Evolutionary conservation across 2,797 vertebrate species (phyloP).

Genomic region (Balearica regulorum): DNA sequence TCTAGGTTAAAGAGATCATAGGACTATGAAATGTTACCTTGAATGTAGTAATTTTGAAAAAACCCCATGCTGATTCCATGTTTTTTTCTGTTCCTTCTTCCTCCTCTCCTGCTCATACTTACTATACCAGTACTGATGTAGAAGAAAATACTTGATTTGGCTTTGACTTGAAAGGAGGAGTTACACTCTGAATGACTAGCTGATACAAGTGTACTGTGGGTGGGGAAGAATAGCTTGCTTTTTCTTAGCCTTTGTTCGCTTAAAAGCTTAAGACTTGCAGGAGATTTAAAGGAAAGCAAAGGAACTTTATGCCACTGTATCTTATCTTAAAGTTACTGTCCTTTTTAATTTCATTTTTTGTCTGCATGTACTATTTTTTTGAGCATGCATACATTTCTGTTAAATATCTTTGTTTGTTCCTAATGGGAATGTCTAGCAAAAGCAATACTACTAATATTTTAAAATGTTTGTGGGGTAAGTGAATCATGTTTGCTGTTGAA

Average conservation of each 20-base stretch:
- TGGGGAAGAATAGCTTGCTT: neutral
- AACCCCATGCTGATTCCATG: accelerated
- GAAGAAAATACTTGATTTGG: neutral
- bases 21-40: accelerated
- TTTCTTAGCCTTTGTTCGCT: neutral
- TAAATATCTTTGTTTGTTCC: neutral
- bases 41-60: accelerated
- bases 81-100: neutral
- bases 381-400: neutral
- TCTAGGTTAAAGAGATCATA: neutral
- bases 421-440: neutral
- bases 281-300: neutral
- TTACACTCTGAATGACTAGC: neutral
- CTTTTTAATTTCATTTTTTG: neutral
- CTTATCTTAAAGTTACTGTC: neutral
- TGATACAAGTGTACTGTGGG: neutral
- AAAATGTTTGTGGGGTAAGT: slow-evolving; percentile 47
- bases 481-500: neutral
- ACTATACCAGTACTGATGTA: neutral
- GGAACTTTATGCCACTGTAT: slow-evolving; percentile 9
- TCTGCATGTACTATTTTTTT: slow-evolving; percentile 3
- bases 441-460: neutral
- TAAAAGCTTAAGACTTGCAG: neutral
- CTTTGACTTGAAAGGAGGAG: slow-evolving; percentile 37
- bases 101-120: neutral